Base-by-base conservation (phyloP, 35 echinoderm and acorn worm species). In the Heliocidaris tuberculata region DNA sequence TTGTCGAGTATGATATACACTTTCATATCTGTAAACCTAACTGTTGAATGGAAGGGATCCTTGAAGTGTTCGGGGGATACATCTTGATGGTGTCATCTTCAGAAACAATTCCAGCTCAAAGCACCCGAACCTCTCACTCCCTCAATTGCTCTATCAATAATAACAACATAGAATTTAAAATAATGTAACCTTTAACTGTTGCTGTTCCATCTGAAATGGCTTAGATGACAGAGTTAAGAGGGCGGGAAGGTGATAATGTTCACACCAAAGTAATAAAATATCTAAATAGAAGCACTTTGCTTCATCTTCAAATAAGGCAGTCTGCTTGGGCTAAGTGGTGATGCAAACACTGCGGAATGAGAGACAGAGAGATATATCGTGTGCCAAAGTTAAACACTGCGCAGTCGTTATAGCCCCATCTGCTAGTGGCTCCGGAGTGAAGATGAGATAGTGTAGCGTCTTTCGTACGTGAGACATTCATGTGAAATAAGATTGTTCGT, bases 231-330 rank as follows among this genome's bases (percentile, higher is more conserved):
- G 17, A 6, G 61, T 16, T 5, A 2, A 71, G 24, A 27, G 24
- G 61, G 61, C 17, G 16, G 61, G 24, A 71, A 71, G 61, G 61
- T 21, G 24, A 71, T 71, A 71, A 71, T 71, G 61, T 71, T 71
- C 61, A 71, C 61, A 71, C 61, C 61, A 71, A 71, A 71, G 61
- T 71, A 16, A 71, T 71, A 71, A 71, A 71, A 71, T 71, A 71
- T 71, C 61, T 21, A 71, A 71, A 71, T 71, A 71, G 61, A 71
- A 71, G 61, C 61, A 0, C 61, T 71, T 17, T 71, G 2, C 61
- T 17, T 71, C 61, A 71, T 71, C 61, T 16, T 71, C 61, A 71
- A 71, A 71, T 71, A 71, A 71, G 61, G 61, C 61, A 71, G 61
- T 71, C 61, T 71, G 17, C 61, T 71, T 71, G 17, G 19, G 61